Conservation (phyloP, 1,140 invertebrate species). For the Rhopalosiphum padi region DNA sequence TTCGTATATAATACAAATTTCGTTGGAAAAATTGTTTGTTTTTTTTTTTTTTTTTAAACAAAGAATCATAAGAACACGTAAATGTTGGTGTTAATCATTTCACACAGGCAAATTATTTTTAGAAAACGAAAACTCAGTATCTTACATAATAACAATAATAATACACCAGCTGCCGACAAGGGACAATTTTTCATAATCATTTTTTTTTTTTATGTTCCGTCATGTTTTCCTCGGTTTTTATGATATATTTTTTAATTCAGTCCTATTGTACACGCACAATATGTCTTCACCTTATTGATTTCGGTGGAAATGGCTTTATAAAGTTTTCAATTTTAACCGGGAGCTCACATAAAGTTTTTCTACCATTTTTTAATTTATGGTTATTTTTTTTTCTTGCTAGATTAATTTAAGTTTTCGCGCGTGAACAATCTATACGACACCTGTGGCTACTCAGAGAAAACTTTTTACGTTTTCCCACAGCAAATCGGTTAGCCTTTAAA, state of each 20-base stretch:
- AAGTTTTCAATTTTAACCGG: constrained; percentile 30
- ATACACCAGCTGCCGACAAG: neutral
- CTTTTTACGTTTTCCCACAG: neutral
- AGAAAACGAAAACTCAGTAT: neutral
- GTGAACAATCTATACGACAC: constrained; percentile 30
- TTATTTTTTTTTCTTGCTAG: constrained; percentile 3
- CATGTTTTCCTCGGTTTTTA: neutral
- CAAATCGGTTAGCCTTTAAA: neutral
- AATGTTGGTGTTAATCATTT: constrained; percentile 43
- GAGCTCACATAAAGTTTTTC: neutral
- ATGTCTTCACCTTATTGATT: constrained; percentile 51
- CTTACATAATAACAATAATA: constrained; percentile 23
- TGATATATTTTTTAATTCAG: constrained; percentile 36
- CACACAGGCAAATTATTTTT: constrained; percentile 19
- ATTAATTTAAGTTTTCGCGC: constrained; percentile 51
- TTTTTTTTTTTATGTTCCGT: constrained; percentile 35
- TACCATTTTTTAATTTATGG: constrained; percentile 40
- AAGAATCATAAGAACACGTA: constrained; percentile 21
- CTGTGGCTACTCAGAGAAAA: constrained; percentile 36
- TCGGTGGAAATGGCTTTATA: neutral
- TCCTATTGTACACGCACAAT: constrained; percentile 36
- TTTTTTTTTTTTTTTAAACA: neutral
- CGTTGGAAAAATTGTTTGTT: neutral
- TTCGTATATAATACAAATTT: constrained; percentile 1
- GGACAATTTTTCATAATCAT: constrained; percentile 46